Base-by-base conservation (phyloP, 2,113 vertebrate species). In the Nothoprocta perdicaria region DNA sequence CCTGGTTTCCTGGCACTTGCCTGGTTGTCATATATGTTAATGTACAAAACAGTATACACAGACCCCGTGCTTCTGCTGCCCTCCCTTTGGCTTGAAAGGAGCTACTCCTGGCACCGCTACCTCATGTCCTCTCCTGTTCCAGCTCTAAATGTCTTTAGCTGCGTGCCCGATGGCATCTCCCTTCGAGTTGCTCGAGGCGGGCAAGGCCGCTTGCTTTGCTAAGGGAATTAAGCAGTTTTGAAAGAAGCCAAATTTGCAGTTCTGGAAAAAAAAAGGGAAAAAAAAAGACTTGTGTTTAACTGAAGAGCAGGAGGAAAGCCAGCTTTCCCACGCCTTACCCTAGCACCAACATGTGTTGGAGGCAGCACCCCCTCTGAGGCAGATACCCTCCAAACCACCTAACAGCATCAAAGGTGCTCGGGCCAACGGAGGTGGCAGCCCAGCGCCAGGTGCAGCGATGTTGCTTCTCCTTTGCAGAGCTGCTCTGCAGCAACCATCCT, bases 51-150 rank as follows among this genome's bases (percentile, higher is more conserved):
- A 50, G 52, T 77, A 90, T 68, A 91, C 63, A 71, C n/a, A 67
- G 89, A 68, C 84, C 66, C 14, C 63, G 60, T 15, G 35, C 72
- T 74, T 60, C 2, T 2, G 87, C 75, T 85, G 79, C 46, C 79
- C 53, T 85, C 82, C 61, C 89, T 1, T 46, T 31, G 55, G 50
- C 53, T 92, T 94, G 87, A 60, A 63, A 87, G 52, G 63, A 92
- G 61, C 80, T 53, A 50, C 22, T 24, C n/a, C 89, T 94, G 92
- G 87, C 91, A 92, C 29, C 0, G 1, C 40, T 35, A 65, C 43
- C n/a, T 52, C 61, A 61, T 66, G 79, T 89, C 72, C 81, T 71
- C 48, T 87, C 90, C 89, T 63, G 87, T 87, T 92, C 81, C 79
- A 52, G 71, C 18, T 60, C 50, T 43, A 92, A 95, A 78, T 52